These are phyloP conservation scores for Empis stercorea DNA, from an alignment of 2,888 invertebrate species.

Conservation along the genomic window DNA sequence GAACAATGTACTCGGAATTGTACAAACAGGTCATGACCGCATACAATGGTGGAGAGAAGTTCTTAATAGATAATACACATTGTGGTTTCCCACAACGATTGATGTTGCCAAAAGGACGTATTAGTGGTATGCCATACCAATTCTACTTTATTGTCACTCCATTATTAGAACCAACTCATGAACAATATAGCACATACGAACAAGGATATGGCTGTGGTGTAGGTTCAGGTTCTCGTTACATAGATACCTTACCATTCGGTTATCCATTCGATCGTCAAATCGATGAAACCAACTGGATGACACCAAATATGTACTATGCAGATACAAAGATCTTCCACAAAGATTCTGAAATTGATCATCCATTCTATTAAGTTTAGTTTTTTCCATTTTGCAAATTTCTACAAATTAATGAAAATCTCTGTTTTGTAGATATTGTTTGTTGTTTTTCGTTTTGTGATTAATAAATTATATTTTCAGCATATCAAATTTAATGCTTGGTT, in stretches of 20 bases:
- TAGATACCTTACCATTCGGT: constrained; percentile 53
- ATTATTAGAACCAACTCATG: constrained; percentile 38
- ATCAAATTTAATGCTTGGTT: too few species aligned
- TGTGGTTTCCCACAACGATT: constrained; percentile 60
- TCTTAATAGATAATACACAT: constrained; percentile 42
- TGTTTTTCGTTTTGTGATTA: too few species aligned
- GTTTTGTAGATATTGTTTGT: too few species aligned
- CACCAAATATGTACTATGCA: constrained; percentile 54
- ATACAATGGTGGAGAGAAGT: constrained; percentile 39
- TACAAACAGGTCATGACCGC: constrained; percentile 41
- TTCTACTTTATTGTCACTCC: constrained; percentile 51
- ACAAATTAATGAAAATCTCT: too few species aligned
- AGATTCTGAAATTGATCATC: not conserved
- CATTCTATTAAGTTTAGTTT: not conserved
- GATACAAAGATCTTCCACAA: constrained; percentile 52
- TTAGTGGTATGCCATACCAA: constrained; percentile 51
- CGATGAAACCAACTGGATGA: constrained; percentile 44
- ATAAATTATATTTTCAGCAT: too few species aligned
- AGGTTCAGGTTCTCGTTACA: constrained; percentile 40
- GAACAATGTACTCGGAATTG: constrained; percentile 48
- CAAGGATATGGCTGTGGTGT: constrained; percentile 39
- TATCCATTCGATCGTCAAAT: constrained; percentile 62
- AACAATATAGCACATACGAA: constrained; percentile 38
- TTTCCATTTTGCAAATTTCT: too few species aligned
- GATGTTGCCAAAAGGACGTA: constrained; percentile 55